Evolutionary conservation across 2,113 vertebrate species (phyloP).

Genomic region (Bungarus multicinctus): DNA sequence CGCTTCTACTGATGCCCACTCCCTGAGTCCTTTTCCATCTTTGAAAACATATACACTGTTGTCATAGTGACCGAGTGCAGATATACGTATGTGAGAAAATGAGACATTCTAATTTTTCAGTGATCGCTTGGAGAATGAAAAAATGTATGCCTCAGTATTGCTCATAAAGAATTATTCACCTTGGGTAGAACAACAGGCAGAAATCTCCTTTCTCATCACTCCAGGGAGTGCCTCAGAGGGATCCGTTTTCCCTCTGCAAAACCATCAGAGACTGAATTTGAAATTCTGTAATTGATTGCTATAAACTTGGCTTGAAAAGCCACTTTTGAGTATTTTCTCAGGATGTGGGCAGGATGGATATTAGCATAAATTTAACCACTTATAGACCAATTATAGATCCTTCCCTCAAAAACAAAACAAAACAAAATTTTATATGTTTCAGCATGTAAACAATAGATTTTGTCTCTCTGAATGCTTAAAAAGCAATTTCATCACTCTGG

Average conservation of each 20-base stretch:
- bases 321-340: background rate
- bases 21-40: slow-evolving; percentile 68
- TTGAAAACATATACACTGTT: slow-evolving; percentile 72
- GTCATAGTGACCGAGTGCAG: slow-evolving; percentile 60
- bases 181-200: background rate
- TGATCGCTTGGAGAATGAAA: slow-evolving; percentile 49
- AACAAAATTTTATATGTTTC: background rate
- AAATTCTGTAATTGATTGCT: background rate
- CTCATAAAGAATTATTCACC: background rate
- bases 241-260: background rate
- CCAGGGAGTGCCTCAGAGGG: background rate
- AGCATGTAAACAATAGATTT: background rate
- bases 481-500: background rate
- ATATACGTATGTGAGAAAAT: slow-evolving; percentile 51
- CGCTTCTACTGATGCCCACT: slow-evolving; percentile 55
- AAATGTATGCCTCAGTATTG: slow-evolving; percentile 31
- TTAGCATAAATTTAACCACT: background rate
- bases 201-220: background rate
- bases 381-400: background rate
- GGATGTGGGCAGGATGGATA: background rate
- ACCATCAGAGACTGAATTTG: background rate
- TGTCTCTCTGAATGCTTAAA: background rate
- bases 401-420: background rate
- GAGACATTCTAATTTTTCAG: slow-evolving; percentile 50
- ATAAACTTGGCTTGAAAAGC: background rate